Percentiles rank a stretch among this genome's conserved stretches.
These are phyloP conservation scores for Capromys pilorides DNA, from an alignment of 2,797 vertebrate genomes.

Conservation along the genomic window DNA sequence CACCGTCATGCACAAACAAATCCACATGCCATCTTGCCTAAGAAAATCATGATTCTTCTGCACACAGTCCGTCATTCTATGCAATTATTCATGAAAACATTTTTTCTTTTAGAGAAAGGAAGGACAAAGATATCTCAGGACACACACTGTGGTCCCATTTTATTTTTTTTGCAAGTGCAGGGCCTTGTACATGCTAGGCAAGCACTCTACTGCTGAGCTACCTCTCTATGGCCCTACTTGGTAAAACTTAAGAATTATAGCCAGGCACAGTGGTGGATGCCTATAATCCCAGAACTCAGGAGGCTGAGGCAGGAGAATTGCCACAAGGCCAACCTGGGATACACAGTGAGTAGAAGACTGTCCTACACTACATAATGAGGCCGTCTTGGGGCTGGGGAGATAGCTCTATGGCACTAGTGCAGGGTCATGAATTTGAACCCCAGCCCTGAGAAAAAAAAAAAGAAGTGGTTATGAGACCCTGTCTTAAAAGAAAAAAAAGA, in stretches of 20 bases:
- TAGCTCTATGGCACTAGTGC: too few species aligned
- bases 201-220: not conserved
- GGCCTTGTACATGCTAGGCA: not conserved
- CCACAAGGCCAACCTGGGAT: too few species aligned
- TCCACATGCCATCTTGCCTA: not conserved
- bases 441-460: too few species aligned
- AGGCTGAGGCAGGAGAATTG: too few species aligned
- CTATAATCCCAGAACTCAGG: not conserved
- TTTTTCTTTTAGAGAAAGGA: slow-evolving; percentile 46
- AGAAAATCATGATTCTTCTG: not conserved
- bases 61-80: not conserved
- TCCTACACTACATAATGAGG: too few species aligned
- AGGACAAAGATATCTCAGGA: not conserved
- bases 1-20: not conserved
- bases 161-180: not conserved
- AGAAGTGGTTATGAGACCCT: too few species aligned
- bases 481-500: not conserved
- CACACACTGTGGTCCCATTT: not conserved
- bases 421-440: too few species aligned
- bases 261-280: not conserved
- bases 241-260: not conserved
- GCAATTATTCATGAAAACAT: not conserved
- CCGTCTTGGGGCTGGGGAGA: too few species aligned
- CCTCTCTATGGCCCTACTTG: not conserved
- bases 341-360: too few species aligned